Conservation (phyloP, 2,888 invertebrate genomes). For the Aproaerema taeniolella region DNA sequence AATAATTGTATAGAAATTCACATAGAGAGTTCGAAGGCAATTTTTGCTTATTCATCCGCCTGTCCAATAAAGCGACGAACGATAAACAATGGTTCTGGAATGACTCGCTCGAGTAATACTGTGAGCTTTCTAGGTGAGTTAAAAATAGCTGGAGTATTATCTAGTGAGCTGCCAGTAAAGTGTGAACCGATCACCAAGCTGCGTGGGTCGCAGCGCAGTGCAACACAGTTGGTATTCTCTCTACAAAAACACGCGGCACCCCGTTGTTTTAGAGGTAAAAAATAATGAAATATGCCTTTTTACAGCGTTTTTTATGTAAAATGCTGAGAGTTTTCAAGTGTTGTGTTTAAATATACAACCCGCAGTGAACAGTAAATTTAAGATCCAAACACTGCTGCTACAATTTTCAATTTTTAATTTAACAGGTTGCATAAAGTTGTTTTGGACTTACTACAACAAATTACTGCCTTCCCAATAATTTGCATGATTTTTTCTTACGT, state of each 20-base stretch:
- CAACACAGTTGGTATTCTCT: conserved; percentile 53
- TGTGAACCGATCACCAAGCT: conserved; percentile 64
- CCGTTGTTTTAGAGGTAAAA: conserved; percentile 72
- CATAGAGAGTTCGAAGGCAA: too few relatives aligned
- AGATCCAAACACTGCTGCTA: conserved; percentile 17
- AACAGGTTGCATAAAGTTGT: neutral
- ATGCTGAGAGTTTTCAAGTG: conserved; percentile 55
- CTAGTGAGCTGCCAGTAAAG: conserved; percentile 66
- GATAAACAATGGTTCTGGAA: neutral
- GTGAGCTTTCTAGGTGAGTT: conserved; percentile 17
- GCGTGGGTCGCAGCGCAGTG: conserved; percentile 61
- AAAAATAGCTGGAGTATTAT: conserved; percentile 55
- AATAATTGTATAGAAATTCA: too few relatives aligned
- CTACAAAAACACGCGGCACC: conserved; percentile 67
- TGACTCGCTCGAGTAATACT: neutral
- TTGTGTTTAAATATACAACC: conserved; percentile 53
- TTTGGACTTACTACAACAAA: conserved; percentile 1
- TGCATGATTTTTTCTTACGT: neutral
- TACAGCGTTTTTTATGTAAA: conserved; percentile 63
- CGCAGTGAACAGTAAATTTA: conserved; percentile 43
- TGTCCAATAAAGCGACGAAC: too few relatives aligned
- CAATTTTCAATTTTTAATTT: neutral
- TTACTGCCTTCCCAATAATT: conserved; percentile 1
- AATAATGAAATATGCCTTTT: conserved; percentile 70
- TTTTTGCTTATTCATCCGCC: too few relatives aligned